Conservation (phyloP, 1,140 invertebrate genomes). For the Copidosoma floridanum region DNA sequence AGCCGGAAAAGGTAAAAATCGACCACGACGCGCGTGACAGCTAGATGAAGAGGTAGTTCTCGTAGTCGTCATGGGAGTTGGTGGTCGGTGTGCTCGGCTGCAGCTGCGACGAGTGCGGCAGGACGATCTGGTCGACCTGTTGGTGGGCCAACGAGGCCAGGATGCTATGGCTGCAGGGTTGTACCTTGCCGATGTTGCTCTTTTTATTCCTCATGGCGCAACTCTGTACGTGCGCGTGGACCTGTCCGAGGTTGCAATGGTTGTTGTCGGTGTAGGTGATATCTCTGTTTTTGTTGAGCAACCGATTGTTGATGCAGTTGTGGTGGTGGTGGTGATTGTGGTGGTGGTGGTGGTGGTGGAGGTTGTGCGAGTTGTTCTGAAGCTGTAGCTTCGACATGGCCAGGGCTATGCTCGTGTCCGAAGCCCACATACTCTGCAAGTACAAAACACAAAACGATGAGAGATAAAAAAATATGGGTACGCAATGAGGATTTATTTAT, state of each 20-base stretch:
- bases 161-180: conserved; percentile 27
- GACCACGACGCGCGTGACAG: no score
- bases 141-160: conserved; percentile 30
- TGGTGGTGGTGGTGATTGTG: conserved; percentile 22
- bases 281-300: background rate
- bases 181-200: conserved; percentile 28
- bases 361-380: conserved; percentile 23
- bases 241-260: conserved; percentile 9
- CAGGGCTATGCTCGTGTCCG: conserved; percentile 52
- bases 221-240: conserved; percentile 25
- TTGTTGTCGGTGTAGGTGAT: conserved; percentile 8
- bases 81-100: conserved; percentile 49
- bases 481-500: no score
- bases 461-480: conserved; percentile 28
- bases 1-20: no score
- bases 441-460: conserved; percentile 2
- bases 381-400: conserved; percentile 51
- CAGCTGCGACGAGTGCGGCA: conserved; percentile 39
- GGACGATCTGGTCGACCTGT: conserved; percentile 28
- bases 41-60: conserved; percentile 65
- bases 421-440: conserved; percentile 54
- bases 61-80: conserved; percentile 59
- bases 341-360: conserved; percentile 36
- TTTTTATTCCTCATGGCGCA: conserved; percentile 19
- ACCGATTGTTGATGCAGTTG: conserved; percentile 25